These are phyloP conservation scores for Notothenia coriiceps DNA, from an alignment of 2,113 vertebrate species.

Conservation along the genomic window DNA sequence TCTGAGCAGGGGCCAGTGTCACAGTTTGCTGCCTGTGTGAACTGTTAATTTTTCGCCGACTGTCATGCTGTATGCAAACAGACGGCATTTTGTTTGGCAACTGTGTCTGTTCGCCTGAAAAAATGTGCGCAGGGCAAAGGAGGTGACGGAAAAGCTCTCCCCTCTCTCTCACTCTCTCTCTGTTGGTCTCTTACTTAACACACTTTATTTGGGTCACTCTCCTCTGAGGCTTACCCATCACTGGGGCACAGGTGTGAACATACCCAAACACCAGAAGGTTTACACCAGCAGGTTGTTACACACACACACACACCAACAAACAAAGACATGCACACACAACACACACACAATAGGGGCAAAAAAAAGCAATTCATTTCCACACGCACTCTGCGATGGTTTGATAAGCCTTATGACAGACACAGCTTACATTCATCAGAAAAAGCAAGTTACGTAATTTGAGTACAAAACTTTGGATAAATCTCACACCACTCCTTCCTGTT, in stretches of 20 bases:
- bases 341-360: background rate
- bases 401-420: background rate
- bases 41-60: conserved; percentile 46
- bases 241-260: conserved; percentile 63
- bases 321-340: background rate
- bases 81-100: conserved; percentile 53
- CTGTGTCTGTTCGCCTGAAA: conserved; percentile 41
- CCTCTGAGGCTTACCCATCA: conserved; percentile 45
- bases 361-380: background rate
- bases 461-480: too few species aligned
- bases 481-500: too few species aligned
- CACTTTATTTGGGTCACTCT: conserved; percentile 64
- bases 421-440: too few species aligned
- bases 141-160: conserved; percentile 30
- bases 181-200: conserved; percentile 23
- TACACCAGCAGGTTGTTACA: conserved; percentile 25
- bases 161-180: conserved; percentile 5
- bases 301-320: background rate
- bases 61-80: conserved; percentile 55
- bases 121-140: conserved; percentile 45
- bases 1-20: conserved; percentile 30
- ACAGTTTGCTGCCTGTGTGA: conserved; percentile 55
- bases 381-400: background rate
- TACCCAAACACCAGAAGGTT: conserved; percentile 50
- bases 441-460: too few species aligned